phyloP scores from a whole-genome alignment of 2,113 vertebrate genomes.

The Propithecus coquereli region DNA sequence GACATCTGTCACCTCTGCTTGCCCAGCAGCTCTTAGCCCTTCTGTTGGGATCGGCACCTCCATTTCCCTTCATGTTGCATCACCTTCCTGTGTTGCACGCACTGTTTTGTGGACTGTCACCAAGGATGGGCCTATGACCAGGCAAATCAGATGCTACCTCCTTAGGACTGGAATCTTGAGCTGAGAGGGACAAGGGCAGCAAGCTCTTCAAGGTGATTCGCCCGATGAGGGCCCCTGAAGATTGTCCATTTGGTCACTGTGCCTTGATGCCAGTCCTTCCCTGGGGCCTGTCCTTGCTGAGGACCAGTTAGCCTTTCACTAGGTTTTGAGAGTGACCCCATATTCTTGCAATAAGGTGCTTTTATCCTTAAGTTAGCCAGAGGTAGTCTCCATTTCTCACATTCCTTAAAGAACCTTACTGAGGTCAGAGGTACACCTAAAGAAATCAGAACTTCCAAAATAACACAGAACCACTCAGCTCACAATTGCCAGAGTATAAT shows the following conservation, averaged over 20 bases:
- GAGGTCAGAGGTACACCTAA: background rate
- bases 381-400: background rate
- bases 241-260: background rate
- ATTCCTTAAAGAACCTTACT: background rate
- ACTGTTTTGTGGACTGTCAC: background rate
- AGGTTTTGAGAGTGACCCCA: background rate
- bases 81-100: fast-evolving
- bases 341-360: background rate
- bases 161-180: background rate
- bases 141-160: background rate
- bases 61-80: background rate
- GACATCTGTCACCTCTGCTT: background rate
- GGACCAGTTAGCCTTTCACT: background rate
- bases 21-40: background rate
- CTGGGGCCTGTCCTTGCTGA: background rate
- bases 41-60: background rate
- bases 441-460: background rate
- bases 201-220: background rate
- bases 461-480: background rate
- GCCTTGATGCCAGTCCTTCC: background rate
- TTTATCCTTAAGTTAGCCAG: background rate
- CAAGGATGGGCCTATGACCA: background rate
- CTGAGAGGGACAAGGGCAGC: background rate
- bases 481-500: background rate
- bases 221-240: background rate